Evolutionary conservation across 2,797 vertebrate species (phyloP), one percentile per base, ranked within the genome.

Genomic region (Urocyon cinereoargenteus): DNA sequence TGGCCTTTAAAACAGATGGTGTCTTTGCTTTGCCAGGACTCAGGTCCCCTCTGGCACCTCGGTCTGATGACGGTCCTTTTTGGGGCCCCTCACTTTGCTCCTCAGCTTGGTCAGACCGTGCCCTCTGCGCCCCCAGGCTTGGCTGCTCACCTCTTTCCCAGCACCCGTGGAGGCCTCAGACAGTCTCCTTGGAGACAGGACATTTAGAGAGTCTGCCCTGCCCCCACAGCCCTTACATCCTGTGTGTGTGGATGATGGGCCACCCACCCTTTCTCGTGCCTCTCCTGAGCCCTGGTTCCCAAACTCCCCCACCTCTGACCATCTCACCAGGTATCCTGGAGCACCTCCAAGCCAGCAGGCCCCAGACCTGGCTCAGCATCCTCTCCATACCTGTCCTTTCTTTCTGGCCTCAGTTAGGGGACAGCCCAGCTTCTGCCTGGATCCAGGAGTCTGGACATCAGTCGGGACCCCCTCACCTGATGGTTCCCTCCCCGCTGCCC

Each of bases 31-130:
- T 68, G 85, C 79, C 91, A 96, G 97, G 97, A 95, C 75, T 28
- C 4, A 34, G 81, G 84, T 92, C 96, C 97, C 90, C 66, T 73
- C 73, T 96, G 97, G 86, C 59, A 83, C 68, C 73, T 92, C 83
- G 90, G 96, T 89, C 90, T 86, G 49, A 96, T 78, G 28, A 94
- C 2, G 45, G 86, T 95, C 98, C 96, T 88, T 82, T 81, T 96
- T 92, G 86, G 59, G 83, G 66, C 95, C 95, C 92, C 66, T 97
- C 0, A 0, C 94, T 97, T 90, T 49, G 83, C 49, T 96, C 79
- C 73, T 94, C 10, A 0, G 4, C 95, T 70, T 59, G 97, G 95
- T 96, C 90, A 93, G 98, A 96, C 81, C 73, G 0, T 8, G 78
- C 78, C 94, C 86, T 49, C 61, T 88, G 70, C 31, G 6, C 73